phyloP scores from a whole-genome alignment of 35 echinoderm and acorn worm genomes.

The Apostichopus californicus region DNA sequence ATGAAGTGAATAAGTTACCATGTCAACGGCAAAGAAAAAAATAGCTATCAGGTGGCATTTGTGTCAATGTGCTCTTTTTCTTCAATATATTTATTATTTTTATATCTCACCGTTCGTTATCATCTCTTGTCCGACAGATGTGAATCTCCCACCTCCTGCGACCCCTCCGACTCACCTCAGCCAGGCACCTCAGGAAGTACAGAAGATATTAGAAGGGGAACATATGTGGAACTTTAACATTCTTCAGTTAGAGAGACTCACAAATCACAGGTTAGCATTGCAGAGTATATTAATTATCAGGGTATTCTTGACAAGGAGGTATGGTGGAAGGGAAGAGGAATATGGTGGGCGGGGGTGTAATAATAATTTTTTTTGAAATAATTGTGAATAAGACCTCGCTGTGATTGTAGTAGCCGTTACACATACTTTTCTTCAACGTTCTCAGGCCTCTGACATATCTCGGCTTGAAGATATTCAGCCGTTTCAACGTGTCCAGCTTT shows the following conservation, averaged over 20 bases:
- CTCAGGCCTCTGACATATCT: constrained; percentile 80
- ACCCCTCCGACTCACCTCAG: constrained; percentile 78
- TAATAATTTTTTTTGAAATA: too few species aligned
- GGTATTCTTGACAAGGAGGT: too few species aligned
- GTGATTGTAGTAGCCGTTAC: neutral
- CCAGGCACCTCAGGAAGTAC: constrained; percentile 81
- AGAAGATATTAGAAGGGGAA: constrained; percentile 73
- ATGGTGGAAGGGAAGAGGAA: too few species aligned
- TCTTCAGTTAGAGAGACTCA: constrained; percentile 88
- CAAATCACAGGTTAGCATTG: constrained; percentile 70
- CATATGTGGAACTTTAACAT: constrained; percentile 82
- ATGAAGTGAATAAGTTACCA: too few species aligned
- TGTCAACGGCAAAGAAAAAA: too few species aligned
- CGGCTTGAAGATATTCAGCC: constrained; percentile 83
- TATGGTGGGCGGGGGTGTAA: too few species aligned
- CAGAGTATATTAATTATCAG: neutral
- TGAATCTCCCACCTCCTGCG: constrained; percentile 53
- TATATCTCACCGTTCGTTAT: neutral
- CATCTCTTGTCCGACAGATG: neutral
- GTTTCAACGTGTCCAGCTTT: constrained; percentile 85
- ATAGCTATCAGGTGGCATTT: too few species aligned
- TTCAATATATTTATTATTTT: neutral
- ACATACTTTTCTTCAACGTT: neutral
- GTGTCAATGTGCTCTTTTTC: too few species aligned
- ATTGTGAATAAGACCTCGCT: too few species aligned